phyloP scores from a whole-genome alignment of 2,888 invertebrate genomes.

The Synanthedon formicaeformis region DNA sequence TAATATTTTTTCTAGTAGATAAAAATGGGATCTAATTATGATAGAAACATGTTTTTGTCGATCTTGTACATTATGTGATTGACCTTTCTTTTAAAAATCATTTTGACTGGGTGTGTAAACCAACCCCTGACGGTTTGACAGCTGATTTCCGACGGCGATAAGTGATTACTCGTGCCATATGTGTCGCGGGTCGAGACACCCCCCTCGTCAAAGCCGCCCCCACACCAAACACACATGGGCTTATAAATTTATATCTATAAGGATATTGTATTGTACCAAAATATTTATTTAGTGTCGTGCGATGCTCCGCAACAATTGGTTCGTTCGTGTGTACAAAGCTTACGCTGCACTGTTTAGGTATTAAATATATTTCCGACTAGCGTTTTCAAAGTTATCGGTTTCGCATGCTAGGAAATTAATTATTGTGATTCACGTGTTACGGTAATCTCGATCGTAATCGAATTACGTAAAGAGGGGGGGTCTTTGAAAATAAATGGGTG shows the following conservation, averaged over 20 bases:
- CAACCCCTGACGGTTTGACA: constrained; percentile 38
- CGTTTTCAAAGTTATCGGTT: background rate
- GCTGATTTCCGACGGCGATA: constrained; percentile 56
- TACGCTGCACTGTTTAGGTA: background rate
- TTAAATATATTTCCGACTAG: background rate
- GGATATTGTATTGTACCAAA: too few species aligned
- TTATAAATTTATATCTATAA: too few species aligned
- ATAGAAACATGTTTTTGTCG: too few species aligned
- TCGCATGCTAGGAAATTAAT: background rate
- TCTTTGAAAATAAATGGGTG: background rate
- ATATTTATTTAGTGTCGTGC: background rate
- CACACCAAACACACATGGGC: background rate
- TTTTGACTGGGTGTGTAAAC: constrained; percentile 6
- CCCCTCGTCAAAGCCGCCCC: constrained; percentile 10
- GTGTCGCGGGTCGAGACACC: constrained; percentile 13
- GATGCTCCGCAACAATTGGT: background rate
- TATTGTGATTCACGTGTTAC: background rate
- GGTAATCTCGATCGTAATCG: constrained; percentile 1
- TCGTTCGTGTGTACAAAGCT: background rate
- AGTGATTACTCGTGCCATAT: constrained; percentile 45
- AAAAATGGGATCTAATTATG: too few species aligned
- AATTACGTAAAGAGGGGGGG: background rate
- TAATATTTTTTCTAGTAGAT: too few species aligned
- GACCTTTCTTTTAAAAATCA: too few species aligned
- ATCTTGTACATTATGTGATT: too few species aligned